phyloP scores from a whole-genome alignment of 1,140 invertebrate species.

The Drosophila orosa region DNA sequence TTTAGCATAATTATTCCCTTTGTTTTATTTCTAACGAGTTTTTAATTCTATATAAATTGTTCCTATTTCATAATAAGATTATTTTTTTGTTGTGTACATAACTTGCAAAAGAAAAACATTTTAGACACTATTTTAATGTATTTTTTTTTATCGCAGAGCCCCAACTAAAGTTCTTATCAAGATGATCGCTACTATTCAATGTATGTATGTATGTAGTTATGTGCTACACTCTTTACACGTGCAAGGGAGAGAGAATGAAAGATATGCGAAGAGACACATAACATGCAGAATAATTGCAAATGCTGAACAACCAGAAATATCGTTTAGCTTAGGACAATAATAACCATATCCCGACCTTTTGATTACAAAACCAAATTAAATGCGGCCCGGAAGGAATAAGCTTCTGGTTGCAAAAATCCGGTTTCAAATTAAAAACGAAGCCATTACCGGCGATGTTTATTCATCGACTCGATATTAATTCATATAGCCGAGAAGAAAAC shows the following conservation, averaged over 20 bases:
- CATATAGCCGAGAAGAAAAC: conserved; percentile 10
- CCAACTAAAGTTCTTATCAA: background rate
- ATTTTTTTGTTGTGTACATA: background rate
- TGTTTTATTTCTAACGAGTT: background rate
- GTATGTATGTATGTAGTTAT: conserved; percentile 1
- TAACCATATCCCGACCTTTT: conserved; percentile 15
- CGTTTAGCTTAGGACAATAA: conserved; percentile 3
- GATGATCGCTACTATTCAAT: background rate
- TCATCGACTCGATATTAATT: conserved; percentile 14
- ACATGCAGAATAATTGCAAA: background rate
- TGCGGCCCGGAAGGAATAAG: conserved; percentile 32
- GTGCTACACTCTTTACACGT: conserved; percentile 36
- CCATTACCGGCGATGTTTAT: conserved; percentile 34
- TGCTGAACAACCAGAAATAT: conserved; percentile 13
- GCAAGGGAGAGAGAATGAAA: conserved; percentile 16
- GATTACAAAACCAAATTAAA: conserved; percentile 27
- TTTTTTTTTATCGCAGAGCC: background rate
- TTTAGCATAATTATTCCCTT: background rate
- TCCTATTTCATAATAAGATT: background rate
- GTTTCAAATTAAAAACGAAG: conserved; percentile 25
- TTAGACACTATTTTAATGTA: background rate
- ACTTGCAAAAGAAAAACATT: too few species aligned
- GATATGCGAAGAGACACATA: conserved; percentile 1
- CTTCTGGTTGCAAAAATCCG: conserved; percentile 42
- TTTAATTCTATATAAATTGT: too few species aligned